Conservation (phyloP, 1,140 invertebrate genomes). For the Hydropsyche tenuis region DNA sequence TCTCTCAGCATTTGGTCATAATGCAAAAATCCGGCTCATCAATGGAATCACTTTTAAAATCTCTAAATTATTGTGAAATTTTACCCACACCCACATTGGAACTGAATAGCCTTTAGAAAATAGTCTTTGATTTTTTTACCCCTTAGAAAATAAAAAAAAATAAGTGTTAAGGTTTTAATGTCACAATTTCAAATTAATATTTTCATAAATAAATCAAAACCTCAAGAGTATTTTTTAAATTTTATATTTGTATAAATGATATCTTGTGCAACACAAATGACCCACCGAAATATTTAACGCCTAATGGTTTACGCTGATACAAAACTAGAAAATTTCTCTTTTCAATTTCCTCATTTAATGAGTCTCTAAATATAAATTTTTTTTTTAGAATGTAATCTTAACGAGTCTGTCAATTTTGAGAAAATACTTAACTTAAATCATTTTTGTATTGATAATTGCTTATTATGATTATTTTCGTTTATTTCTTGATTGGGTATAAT, state of each 20-base stretch:
- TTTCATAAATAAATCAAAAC: slow-evolving; percentile 10
- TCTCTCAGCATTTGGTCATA: slow-evolving; percentile 27
- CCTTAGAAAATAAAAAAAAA: neutral
- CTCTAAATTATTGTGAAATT: slow-evolving; percentile 11
- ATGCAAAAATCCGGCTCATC: slow-evolving; percentile 4
- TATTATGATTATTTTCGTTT: neutral
- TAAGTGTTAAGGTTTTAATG: slow-evolving; percentile 6
- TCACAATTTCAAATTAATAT: slow-evolving; percentile 22
- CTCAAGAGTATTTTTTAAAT: slow-evolving; percentile 28
- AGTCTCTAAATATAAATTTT: slow-evolving; percentile 1
- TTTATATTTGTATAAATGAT: slow-evolving; percentile 4
- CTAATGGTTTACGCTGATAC: slow-evolving; percentile 1
- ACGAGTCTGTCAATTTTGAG: slow-evolving; percentile 2
- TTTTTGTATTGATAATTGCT: neutral
- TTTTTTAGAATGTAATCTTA: slow-evolving; percentile 1
- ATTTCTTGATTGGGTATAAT: neutral
- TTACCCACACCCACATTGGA: neutral
- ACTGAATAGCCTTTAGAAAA: slow-evolving; percentile 12
- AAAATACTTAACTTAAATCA: neutral
- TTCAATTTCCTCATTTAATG: neutral
- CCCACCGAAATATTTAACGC: slow-evolving; percentile 21
- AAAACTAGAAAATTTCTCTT: neutral
- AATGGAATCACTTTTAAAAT: neutral
- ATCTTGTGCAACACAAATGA: slow-evolving; percentile 23
- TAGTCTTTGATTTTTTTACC: slow-evolving; percentile 1